Base-by-base conservation (phyloP, 2,113 vertebrate genomes). In the Aspidoscelis tigris region DNA sequence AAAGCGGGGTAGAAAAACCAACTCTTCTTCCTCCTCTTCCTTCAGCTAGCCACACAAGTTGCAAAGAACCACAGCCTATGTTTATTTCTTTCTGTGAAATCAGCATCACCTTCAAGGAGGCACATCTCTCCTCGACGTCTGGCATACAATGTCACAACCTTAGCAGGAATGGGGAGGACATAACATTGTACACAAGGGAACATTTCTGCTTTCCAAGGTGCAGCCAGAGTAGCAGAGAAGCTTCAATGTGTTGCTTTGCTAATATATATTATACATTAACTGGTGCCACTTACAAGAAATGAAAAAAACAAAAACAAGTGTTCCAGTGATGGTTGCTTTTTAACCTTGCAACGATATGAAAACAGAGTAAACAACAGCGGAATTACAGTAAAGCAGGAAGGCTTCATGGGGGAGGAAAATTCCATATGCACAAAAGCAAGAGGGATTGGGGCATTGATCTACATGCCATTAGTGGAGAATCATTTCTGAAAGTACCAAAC, bases 291-390 rank as follows among this genome's bases (percentile, higher is more conserved):
- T 93, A 93, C 66, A 76, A 87, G 89, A 92, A 93, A 95, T 95
- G 95, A 96, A 33, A 33, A 33, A 33, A 33, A 33, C 33, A 33
- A 95, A 94, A 94, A 94, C 91, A 87, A 82, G 95, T 93, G 87
- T 87, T 93, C 88, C 83, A 92, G 87, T 84, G 83, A 92, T 76
- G 58, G 84, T 84, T 95, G 88, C 90, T 88, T 93, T 93, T 96
- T 93, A 94, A 92, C 93, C 92, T 89, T 88, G 91, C 85, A 89
- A 90, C 87, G 88, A 88, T 91, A 92, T 94, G 92, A 93, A 95
- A 86, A 91, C 94, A 94, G 92, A 96, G 93, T 95, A 94, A 95
- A 93, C 88, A 93, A 80, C 91, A 89, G 89, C 93, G 84, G 88
- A 91, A 92, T 93, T 89, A 61, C 0, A 82, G 88, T 82, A 87